These are phyloP conservation scores for Musca domestica DNA, from an alignment of 1,140 invertebrate genomes.

Conservation along the genomic window DNA sequence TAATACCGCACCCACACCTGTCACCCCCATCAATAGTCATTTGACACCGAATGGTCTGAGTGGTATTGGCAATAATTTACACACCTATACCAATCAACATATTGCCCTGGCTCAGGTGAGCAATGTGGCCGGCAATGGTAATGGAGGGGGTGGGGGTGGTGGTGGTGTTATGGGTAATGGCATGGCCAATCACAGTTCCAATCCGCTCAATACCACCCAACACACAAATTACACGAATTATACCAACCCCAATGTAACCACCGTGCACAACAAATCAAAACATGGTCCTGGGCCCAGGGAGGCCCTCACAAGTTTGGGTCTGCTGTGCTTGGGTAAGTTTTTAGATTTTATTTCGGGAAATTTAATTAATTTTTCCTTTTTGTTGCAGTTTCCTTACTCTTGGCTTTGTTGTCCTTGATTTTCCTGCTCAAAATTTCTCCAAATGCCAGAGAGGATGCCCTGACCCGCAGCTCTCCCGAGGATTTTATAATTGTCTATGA, in stretches of 20 bases:
- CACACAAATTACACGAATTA: conserved; percentile 41
- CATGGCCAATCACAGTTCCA: conserved; percentile 19
- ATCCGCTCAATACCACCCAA: conserved; percentile 25
- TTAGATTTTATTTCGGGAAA: background rate
- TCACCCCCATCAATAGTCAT: conserved; percentile 18
- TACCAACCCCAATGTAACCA: conserved; percentile 33
- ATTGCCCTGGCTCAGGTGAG: conserved; percentile 28
- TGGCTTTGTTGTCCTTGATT: conserved; percentile 79
- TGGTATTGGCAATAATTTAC: conserved; percentile 30
- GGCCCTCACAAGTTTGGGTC: conserved; percentile 78
- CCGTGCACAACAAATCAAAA: conserved; percentile 35
- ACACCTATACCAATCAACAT: conserved; percentile 48
- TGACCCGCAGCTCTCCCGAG: conserved; percentile 60
- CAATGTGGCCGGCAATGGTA: conserved; percentile 3
- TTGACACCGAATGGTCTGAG: conserved; percentile 14
- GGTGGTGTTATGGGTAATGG: conserved; percentile 23
- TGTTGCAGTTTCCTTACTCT: conserved; percentile 67
- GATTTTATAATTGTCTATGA: conserved; percentile 87
- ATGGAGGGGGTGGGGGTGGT: background rate
- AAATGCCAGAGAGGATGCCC: conserved; percentile 53
- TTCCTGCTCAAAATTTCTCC: conserved; percentile 83
- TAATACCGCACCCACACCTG: conserved; percentile 13
- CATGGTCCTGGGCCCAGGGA: conserved; percentile 57
- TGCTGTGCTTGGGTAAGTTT: conserved; percentile 67
- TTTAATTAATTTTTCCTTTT: conserved; percentile 6